Percentiles rank a stretch among this genome's conserved stretches.
Conservation (phyloP, 2,888 invertebrate species). For the Drosophila monieri region DNA sequence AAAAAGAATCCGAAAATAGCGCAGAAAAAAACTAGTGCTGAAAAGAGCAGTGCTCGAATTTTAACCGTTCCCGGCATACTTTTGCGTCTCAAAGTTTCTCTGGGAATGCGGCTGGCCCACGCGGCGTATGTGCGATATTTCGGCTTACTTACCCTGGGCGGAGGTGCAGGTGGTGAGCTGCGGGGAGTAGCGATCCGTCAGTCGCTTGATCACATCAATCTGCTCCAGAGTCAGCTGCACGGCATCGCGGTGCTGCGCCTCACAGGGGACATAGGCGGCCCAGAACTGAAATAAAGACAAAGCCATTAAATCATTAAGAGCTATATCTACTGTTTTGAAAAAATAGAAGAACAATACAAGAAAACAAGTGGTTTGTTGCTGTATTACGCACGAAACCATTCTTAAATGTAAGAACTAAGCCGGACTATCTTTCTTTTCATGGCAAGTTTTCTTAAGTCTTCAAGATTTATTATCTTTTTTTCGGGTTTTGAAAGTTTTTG, state of each 20-base stretch:
- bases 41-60: constrained; percentile 17
- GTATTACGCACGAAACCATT: not conserved
- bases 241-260: constrained; percentile 88
- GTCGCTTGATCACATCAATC: constrained; percentile 89
- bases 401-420: not conserved
- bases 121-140: constrained; percentile 50
- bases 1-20: constrained; percentile 5
- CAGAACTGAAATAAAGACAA: constrained; percentile 86
- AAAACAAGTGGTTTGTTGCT: too few species aligned
- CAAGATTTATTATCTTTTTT: constrained; percentile 22
- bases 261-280: constrained; percentile 90
- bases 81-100: constrained; percentile 19
- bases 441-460: not conserved
- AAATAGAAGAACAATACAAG: not conserved
- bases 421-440: not conserved
- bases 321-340: not conserved
- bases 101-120: constrained; percentile 18
- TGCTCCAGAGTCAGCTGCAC: constrained; percentile 89
- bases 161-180: constrained; percentile 88
- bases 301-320: not conserved
- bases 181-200: constrained; percentile 88
- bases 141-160: constrained; percentile 86
- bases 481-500: constrained; percentile 19
- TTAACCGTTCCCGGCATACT: constrained; percentile 25
- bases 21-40: constrained; percentile 42